Evolutionary conservation across 1,140 invertebrate species (phyloP).

Genomic region (Brachionus rotundiformis): DNA sequence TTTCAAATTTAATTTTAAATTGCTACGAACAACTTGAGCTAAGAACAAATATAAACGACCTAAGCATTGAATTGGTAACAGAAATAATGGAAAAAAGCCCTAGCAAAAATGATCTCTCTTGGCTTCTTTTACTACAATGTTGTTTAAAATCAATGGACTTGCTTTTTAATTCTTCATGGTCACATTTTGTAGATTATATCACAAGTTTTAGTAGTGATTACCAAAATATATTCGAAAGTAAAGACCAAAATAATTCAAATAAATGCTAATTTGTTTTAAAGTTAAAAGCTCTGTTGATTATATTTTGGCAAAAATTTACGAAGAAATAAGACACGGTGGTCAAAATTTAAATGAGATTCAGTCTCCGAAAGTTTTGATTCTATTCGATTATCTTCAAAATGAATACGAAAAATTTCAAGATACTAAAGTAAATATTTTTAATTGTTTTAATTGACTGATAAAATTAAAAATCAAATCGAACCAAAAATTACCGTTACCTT

Average conservation of each 20-base stretch:
- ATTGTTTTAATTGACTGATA: too few species aligned
- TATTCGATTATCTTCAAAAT: not conserved
- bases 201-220: not conserved
- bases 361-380: not conserved
- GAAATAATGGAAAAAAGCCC: not conserved
- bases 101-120: not conserved
- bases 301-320: not conserved
- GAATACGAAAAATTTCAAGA: not conserved
- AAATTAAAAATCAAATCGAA: too few species aligned
- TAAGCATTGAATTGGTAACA: not conserved
- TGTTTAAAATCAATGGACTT: slow-evolving; percentile 1
- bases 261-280: not conserved
- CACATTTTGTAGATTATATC: not conserved
- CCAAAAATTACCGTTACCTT: too few species aligned
- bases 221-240: not conserved
- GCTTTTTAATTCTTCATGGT: slow-evolving; percentile 5
- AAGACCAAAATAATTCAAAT: not conserved
- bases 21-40: not conserved
- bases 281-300: not conserved
- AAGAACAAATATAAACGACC: not conserved
- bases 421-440: not conserved
- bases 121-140: not conserved
- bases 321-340: not conserved
- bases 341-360: not conserved
- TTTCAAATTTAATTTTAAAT: not conserved